A percentile compares a stretch with the other conserved stretches of the same genome.
phyloP scores from a whole-genome alignment of 2,888 invertebrate genomes.

The Abscondita cerata region DNA sequence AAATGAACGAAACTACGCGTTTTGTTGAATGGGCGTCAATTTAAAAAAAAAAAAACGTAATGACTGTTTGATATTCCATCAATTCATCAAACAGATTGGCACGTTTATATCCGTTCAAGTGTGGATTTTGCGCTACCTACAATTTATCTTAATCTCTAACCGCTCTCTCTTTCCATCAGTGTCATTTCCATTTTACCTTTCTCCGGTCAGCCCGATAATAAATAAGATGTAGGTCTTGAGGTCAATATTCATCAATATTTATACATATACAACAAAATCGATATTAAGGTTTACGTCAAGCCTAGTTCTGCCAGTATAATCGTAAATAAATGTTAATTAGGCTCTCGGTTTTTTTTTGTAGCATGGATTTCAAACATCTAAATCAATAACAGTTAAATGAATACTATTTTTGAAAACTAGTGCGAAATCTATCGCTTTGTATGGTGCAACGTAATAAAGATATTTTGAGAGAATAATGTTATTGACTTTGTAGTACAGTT shows the following conservation, averaged over 20 bases:
- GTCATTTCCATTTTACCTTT: slow-evolving; percentile 44
- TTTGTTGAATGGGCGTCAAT: slow-evolving; percentile 41
- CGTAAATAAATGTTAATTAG: no score
- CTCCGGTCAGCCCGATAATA: slow-evolving; percentile 30
- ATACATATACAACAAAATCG: neutral
- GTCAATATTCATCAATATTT: slow-evolving; percentile 23
- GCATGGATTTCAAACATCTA: no score
- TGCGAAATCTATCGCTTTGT: no score
- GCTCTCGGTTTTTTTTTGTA: no score
- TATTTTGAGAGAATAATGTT: neutral
- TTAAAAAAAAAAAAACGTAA: slow-evolving; percentile 37
- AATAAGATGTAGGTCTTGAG: slow-evolving; percentile 33
- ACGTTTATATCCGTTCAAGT: slow-evolving; percentile 30
- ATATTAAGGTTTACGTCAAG: no score
- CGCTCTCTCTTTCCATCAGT: slow-evolving; percentile 41
- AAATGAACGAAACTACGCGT: slow-evolving; percentile 42
- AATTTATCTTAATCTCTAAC: slow-evolving; percentile 46
- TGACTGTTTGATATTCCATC: slow-evolving; percentile 48
- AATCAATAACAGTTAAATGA: no score
- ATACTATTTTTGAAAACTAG: no score
- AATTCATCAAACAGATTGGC: slow-evolving; percentile 41
- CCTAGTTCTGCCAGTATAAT: no score
- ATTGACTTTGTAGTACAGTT: neutral
- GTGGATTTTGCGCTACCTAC: slow-evolving; percentile 39
- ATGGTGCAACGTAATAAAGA: no score